Evolutionary conservation across 2,797 vertebrate genomes (phyloP).

Genomic region (Triplophysa bombifrons): DNA sequence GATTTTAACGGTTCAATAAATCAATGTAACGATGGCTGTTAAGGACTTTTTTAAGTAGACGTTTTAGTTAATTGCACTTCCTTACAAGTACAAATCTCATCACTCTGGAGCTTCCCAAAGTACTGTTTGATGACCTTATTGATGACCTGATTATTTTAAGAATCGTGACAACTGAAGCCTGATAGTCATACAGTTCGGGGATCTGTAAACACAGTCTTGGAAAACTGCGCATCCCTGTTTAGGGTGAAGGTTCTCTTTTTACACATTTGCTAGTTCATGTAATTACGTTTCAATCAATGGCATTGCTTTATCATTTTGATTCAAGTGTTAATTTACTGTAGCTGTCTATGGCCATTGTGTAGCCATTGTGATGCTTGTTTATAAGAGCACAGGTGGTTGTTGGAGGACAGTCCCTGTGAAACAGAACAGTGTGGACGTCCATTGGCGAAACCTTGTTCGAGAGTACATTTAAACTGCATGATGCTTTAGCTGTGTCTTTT

Average conservation of each 20-base stretch:
- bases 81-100: conserved; percentile 7
- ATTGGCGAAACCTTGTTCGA: conserved; percentile 6
- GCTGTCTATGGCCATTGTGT: not conserved
- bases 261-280: conserved; percentile 44
- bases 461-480: not conserved
- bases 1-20: conserved; percentile 31
- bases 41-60: conserved; percentile 12
- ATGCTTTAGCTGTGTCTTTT: not conserved
- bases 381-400: not conserved
- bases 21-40: conserved; percentile 27
- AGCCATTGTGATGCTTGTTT: not conserved
- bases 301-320: conserved; percentile 41
- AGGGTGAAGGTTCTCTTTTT: conserved; percentile 14
- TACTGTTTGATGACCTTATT: conserved; percentile 19
- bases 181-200: conserved; percentile 5
- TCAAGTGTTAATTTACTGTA: conserved; percentile 6
- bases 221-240: not conserved
- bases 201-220: conserved; percentile 18
- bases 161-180: conserved; percentile 5
- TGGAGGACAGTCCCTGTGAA: not conserved
- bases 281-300: conserved; percentile 46
- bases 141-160: conserved; percentile 28
- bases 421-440: not conserved
- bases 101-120: conserved; percentile 8
- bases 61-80: conserved; percentile 17